phyloP scores from a whole-genome alignment of 2,888 invertebrate genomes.

The Drosophila differens region DNA sequence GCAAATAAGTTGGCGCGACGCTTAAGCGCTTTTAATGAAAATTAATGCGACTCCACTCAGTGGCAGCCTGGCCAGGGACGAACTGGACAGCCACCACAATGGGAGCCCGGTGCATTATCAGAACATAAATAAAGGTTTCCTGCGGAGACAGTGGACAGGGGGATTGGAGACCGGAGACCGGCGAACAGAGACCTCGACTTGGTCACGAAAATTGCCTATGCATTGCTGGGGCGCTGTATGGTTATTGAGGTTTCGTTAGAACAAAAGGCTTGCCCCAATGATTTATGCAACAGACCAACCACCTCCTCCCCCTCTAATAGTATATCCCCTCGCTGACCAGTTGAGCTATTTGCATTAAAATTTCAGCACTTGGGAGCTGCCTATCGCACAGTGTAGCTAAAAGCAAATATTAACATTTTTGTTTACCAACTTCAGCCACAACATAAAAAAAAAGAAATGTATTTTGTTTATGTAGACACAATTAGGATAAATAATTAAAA shows the following conservation, averaged over 20 bases:
- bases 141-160: conserved; percentile 18
- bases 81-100: conserved; percentile 29
- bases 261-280: conserved; percentile 66
- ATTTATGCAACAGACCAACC: conserved; percentile 64
- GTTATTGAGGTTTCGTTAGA: conserved; percentile 58
- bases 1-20: conserved; percentile 73
- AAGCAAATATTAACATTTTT: conserved; percentile 32
- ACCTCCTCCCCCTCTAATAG: neutral
- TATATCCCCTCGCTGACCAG: conserved; percentile 39
- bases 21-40: conserved; percentile 76
- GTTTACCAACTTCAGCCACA: conserved; percentile 35
- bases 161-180: neutral
- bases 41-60: conserved; percentile 63
- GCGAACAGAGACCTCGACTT: conserved; percentile 23
- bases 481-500: conserved; percentile 9
- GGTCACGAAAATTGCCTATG: conserved; percentile 62
- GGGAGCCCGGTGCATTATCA: conserved; percentile 50
- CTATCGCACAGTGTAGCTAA: conserved; percentile 42
- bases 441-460: neutral
- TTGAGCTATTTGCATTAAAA: conserved; percentile 72
- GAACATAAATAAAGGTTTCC: conserved; percentile 71
- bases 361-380: conserved; percentile 55
- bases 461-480: conserved; percentile 5
- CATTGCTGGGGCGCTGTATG: conserved; percentile 23
- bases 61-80: conserved; percentile 14